These are phyloP conservation scores for Neodontobutis hainanensis DNA, from an alignment of 2,113 vertebrate species.

Conservation along the genomic window DNA sequence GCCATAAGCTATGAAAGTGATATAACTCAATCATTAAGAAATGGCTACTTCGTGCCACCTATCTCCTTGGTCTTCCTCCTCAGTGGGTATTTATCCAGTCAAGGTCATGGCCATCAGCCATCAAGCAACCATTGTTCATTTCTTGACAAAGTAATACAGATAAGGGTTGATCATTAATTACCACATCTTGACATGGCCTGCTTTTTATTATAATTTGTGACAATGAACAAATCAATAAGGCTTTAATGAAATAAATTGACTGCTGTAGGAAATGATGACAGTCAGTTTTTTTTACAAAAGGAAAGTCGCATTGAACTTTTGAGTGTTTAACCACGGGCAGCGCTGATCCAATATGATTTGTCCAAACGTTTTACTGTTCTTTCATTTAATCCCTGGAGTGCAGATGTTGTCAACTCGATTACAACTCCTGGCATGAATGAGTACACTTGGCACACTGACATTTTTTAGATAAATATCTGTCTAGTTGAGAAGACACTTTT, in stretches of 20 bases:
- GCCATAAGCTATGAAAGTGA: constrained; percentile 32
- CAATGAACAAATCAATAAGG: constrained; percentile 67
- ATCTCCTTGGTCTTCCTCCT: constrained; percentile 52
- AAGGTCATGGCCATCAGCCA: constrained; percentile 61
- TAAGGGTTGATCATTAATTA: constrained; percentile 67
- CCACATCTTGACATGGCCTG: constrained; percentile 42
- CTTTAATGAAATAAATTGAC: constrained; percentile 60
- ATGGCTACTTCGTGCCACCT: constrained; percentile 44
- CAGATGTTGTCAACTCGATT: constrained; percentile 77
- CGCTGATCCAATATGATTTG: constrained; percentile 62
- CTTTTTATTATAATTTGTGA: constrained; percentile 66
- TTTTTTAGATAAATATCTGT: constrained; percentile 77
- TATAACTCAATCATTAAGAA: constrained; percentile 60
- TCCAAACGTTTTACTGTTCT: constrained; percentile 58
- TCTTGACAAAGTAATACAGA: constrained; percentile 56
- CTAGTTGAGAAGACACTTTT: constrained; percentile 69
- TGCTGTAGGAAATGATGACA: constrained; percentile 20
- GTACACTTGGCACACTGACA: constrained; percentile 66
- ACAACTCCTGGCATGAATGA: constrained; percentile 71
- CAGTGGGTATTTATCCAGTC: constrained; percentile 46
- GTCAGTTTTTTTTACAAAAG: constrained; percentile 29
- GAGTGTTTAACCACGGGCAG: constrained; percentile 59
- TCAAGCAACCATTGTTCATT: constrained; percentile 60
- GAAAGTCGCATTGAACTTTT: constrained; percentile 58
- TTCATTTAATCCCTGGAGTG: constrained; percentile 73